A percentile compares a stretch with the other conserved stretches of the same genome.
phyloP scores from a whole-genome alignment of 1,140 invertebrate species.

The Macrobrachium nipponense region DNA sequence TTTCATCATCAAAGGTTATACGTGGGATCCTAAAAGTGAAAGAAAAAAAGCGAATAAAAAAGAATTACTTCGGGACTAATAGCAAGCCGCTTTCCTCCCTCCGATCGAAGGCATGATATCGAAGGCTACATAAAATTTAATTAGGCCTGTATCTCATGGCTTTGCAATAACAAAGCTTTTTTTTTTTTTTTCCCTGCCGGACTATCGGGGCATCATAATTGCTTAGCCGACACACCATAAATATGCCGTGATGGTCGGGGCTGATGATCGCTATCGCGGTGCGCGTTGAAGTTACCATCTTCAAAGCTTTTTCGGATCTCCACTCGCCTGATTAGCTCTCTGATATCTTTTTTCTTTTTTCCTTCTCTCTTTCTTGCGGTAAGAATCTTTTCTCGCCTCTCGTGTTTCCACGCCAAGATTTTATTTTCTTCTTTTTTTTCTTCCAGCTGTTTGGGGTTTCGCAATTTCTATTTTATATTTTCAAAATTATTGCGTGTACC shows the following conservation, averaged over 20 bases:
- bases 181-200: not conserved
- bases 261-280: not conserved
- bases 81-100: not conserved
- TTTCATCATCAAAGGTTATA: not conserved
- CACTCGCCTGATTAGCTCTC: no score
- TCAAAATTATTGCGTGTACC: no score
- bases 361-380: no score
- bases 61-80: not conserved
- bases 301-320: not conserved
- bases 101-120: no score
- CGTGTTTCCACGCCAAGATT: no score
- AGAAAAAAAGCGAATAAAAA: not conserved
- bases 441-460: no score
- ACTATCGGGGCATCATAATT: constrained; percentile 15
- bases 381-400: no score
- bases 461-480: no score
- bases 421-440: no score
- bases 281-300: constrained; percentile 9
- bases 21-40: not conserved
- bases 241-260: constrained; percentile 1
- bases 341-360: no score
- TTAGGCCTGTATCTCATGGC: no score
- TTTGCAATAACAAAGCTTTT: constrained; percentile 12
- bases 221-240: constrained; percentile 16
- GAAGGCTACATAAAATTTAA: no score